Conservation (phyloP, 2,797 vertebrate species). For the Clamator glandarius region DNA sequence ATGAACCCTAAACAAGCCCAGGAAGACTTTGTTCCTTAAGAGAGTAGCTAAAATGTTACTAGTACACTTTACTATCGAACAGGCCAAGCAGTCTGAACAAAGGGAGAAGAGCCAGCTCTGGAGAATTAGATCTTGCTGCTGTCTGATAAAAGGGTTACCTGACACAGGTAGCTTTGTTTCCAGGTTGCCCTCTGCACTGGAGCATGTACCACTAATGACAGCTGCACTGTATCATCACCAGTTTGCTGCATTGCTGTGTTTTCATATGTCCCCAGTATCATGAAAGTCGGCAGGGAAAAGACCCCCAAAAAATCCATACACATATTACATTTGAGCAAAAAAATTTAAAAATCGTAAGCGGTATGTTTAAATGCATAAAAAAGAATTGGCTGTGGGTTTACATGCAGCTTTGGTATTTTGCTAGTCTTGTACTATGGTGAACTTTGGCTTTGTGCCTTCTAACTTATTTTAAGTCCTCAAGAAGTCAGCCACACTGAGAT, state of each 20-base stretch:
- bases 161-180: neutral
- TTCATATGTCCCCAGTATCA: neutral
- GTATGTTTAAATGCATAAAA: neutral
- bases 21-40: neutral
- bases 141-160: neutral
- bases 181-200: neutral
- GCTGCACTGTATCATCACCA: neutral
- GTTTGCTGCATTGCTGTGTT: neutral
- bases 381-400: neutral
- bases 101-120: neutral
- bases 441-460: neutral
- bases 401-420: neutral
- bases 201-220: rapidly evolving
- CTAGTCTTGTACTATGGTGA: neutral
- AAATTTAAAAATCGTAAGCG: rapidly evolving
- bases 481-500: neutral
- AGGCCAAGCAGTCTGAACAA: rapidly evolving
- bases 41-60: neutral
- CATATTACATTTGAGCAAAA: neutral
- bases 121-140: neutral
- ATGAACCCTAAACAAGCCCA: rapidly evolving
- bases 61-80: neutral
- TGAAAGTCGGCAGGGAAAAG: neutral
- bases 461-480: neutral
- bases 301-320: neutral